Evolutionary conservation across 1,140 invertebrate species (phyloP).

Genomic region (Megalopta genalis): DNA sequence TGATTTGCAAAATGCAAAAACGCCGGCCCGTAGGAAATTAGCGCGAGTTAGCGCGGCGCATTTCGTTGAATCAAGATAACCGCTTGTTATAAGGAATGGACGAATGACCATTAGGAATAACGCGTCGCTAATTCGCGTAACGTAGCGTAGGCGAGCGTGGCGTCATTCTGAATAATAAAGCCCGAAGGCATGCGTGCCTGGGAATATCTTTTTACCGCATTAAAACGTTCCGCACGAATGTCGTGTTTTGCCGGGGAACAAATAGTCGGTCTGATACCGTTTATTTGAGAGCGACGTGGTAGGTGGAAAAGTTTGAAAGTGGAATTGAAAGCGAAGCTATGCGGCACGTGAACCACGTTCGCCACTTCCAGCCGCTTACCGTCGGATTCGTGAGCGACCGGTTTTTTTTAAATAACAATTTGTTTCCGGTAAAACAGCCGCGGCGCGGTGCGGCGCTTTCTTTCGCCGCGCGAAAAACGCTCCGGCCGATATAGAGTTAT

Average conservation of each 20-base stretch:
- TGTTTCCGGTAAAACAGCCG: conserved; percentile 19
- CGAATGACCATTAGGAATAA: conserved; percentile 23
- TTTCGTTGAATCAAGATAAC: not conserved
- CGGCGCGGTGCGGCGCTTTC: not conserved
- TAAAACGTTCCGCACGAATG: conserved; percentile 75
- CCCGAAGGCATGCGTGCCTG: conserved; percentile 63
- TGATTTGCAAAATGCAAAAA: too few species aligned
- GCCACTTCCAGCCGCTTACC: conserved; percentile 61
- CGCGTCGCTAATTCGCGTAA: not conserved
- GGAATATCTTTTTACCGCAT: conserved; percentile 69
- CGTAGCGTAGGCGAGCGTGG: not conserved
- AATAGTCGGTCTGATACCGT: conserved; percentile 73
- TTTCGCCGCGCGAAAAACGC: not conserved
- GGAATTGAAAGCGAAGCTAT: conserved; percentile 76
- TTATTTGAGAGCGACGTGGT: conserved; percentile 65
- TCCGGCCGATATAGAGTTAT: conserved; percentile 13
- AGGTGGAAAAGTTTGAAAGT: conserved; percentile 75
- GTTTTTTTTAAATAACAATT: conserved; percentile 46
- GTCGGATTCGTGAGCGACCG: conserved; percentile 55
- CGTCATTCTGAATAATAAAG: conserved; percentile 41
- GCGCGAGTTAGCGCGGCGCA: too few species aligned
- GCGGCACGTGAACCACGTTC: conserved; percentile 63
- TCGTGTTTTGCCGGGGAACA: conserved; percentile 71
- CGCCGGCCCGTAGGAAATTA: too few species aligned
- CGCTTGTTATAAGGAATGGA: not conserved